Base-by-base conservation (phyloP, 2,797 vertebrate species). In the Parauchenoglanis punctatus region DNA sequence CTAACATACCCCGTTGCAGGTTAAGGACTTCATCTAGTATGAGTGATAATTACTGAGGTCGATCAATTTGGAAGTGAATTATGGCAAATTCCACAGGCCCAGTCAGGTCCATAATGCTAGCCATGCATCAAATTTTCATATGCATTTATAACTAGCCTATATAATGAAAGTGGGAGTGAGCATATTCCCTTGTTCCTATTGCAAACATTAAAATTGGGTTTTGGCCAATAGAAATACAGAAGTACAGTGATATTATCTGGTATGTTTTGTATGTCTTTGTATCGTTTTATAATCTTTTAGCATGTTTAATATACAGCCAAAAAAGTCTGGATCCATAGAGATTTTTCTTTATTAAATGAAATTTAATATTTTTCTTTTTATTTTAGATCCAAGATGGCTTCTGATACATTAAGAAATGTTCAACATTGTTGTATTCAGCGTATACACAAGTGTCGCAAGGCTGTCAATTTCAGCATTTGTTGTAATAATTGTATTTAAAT, bases 21-120 rank as follows among this genome's bases (percentile, higher is more conserved):
- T 80, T 85, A 58, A 83, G 44, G 80, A 63, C 70, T 75, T 70
- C 72, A 76, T 89, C 25, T 81, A 25, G 35, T 72, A 40, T 63
- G 35, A 89, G 77, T 86, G 65, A 83, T 86, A 35, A 82, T 88
- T 85, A 85, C 85, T 70, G 35, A 49, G 44, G 80, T 59, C 7
- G 35, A 44, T 63, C 35, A 61, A n/a, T 81, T 61, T n/a, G 35
- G 78, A 81, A 44, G 40, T 81, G 35, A 44, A 46, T 81, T 67
- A 81, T 59, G 85, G 77, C 87, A 58, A 77, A 52, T 58, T 35
- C 5, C n/a, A 4, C 4, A 61, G 35, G 46, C 68, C 61, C 63
- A 83, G 80, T 80, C 35, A 63, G 12, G n/a, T 35, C 52, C 28
- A 23, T 54, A 67, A n/a, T 52, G 13, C 10, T 8, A 56, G 3